These are phyloP conservation scores for Psococerastis gibbosa DNA, from an alignment of 2,888 invertebrate species.

Conservation along the genomic window DNA sequence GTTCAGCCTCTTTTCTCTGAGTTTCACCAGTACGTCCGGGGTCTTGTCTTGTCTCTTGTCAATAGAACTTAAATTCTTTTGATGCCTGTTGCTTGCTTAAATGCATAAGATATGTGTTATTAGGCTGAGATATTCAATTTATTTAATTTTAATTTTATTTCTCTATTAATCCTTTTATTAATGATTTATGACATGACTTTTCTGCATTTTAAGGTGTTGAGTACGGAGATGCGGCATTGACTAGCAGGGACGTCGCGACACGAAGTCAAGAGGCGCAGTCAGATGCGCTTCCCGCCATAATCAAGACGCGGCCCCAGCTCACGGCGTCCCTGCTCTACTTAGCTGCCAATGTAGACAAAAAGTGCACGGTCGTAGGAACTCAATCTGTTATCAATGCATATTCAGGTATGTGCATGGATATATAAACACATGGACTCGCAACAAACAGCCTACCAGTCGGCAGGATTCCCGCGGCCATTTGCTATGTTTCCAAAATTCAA, in stretches of 20 bases:
- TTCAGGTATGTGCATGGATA: neutral
- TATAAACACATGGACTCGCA: no score
- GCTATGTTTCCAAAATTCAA: no score
- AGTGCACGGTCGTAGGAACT: neutral
- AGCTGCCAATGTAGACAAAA: neutral
- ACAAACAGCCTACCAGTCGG: no score
- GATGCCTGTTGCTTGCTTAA: no score
- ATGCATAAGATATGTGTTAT: no score
- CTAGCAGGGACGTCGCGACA: slow-evolving; percentile 20
- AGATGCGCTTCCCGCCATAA: neutral
- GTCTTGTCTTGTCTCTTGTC: neutral
- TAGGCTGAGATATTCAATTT: neutral
- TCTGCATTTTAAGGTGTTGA: slow-evolving; percentile 14
- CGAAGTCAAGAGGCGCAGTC: neutral
- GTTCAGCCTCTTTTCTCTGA: no score
- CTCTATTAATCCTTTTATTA: neutral
- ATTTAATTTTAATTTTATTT: neutral
- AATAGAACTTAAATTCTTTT: neutral
- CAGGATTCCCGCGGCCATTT: no score
- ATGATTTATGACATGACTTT: neutral
- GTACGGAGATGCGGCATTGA: slow-evolving; percentile 18
- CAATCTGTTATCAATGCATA: neutral
- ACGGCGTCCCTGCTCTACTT: neutral
- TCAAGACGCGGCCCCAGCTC: neutral
- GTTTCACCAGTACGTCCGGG: no score